Conservation (phyloP, 2,113 vertebrate genomes). For the Gymnogyps californianus region DNA sequence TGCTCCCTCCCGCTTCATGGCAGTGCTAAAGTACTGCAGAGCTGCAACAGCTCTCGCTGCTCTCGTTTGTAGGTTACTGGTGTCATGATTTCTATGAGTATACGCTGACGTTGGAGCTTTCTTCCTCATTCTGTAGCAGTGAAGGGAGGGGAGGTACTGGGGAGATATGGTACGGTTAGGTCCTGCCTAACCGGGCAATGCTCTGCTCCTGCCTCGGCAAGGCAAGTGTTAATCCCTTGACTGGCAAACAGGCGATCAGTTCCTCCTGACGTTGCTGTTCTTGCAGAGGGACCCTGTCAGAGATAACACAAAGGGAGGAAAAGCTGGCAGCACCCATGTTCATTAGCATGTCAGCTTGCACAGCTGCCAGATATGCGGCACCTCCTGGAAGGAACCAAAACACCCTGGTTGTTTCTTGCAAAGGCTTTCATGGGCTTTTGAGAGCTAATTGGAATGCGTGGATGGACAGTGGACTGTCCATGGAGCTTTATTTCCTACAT, state of each 20-base stretch:
- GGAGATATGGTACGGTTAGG: rapidly evolving
- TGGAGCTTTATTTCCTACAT: background rate
- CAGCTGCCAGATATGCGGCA: background rate
- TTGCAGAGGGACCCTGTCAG: background rate
- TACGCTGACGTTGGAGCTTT: background rate
- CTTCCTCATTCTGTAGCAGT: background rate
- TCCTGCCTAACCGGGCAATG: background rate
- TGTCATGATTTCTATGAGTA: too few species aligned
- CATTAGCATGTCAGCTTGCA: rapidly evolving
- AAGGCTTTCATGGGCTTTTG: background rate
- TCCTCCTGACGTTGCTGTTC: background rate
- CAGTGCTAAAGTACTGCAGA: background rate
- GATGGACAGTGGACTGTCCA: background rate
- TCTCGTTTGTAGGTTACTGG: background rate
- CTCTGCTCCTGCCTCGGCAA: background rate
- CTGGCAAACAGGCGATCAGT: background rate
- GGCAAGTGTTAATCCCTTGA: background rate
- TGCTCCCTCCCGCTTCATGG: background rate
- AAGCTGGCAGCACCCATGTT: background rate
- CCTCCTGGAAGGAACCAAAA: background rate
- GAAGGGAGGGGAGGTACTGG: background rate
- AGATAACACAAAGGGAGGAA: background rate
- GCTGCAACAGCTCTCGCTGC: background rate
- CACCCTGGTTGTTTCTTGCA: background rate
- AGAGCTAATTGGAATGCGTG: too few species aligned